Evolutionary conservation across 2,888 invertebrate genomes (phyloP), one percentile per base, ranked within the genome.

Genomic region (Eucera pruinosa): DNA sequence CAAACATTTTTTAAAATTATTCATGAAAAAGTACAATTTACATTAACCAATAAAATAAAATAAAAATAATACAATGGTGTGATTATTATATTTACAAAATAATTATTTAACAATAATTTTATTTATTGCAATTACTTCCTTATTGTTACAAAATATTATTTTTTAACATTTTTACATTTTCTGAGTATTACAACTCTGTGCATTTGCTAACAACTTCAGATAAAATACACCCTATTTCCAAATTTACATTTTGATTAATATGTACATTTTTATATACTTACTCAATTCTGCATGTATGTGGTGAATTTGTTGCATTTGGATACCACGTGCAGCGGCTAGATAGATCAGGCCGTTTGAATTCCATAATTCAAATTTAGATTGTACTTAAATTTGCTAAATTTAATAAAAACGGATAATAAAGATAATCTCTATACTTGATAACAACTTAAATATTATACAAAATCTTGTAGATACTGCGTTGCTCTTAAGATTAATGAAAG

Each of bases 321-420:
- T 90, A 90, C 95, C 95, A 95, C 23, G 94, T 94, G 90, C 95
- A 95, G 67, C 91, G 92, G 39, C 93, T 93, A 11, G 93, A 91
- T 39, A 88, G 83, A 85, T 94, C 93, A 0, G 94, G 94, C n/a
- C 92, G 87, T 45, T 92, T 85, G 55, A 93, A 86, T 45, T 93
- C 93, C 89, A 90, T 91, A 57, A 30, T 64, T n/a, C 11, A 13
- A 25, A 39, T 33, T 27, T 52, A 48, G 20, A 41, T n/a, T 27
- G 0, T 27, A 47, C 54, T 66, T 23, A 1, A 7, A 66, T 43
- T 11, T 20, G 1, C 2, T 18, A 30, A 15, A 55, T 27, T 47
- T n/a, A 60, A 30, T 47, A 11, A 27, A 27, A 62, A 45, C 15
- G 7, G 11, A 33, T 13, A 15, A 43, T 23, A 25, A 23, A 30